phyloP scores from a whole-genome alignment of 30 jellyfish, hydroid and myxozoan species.

The Pseudorhiza aurosa region DNA sequence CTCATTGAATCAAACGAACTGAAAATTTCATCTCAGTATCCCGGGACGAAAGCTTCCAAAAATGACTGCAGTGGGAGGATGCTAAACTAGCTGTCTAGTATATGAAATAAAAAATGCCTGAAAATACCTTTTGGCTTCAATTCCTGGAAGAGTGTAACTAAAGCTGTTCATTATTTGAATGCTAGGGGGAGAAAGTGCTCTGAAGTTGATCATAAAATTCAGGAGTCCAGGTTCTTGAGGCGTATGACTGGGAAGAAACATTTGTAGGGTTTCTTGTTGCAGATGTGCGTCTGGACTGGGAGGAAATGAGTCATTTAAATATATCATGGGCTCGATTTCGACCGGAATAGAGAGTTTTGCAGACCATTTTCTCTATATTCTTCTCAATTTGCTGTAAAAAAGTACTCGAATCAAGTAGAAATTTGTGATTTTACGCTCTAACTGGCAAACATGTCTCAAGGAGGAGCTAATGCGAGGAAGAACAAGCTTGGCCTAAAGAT shows the following conservation, averaged over 20 bases:
- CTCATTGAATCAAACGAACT: too few species aligned
- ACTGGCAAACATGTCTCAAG: slow-evolving; percentile 63
- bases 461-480: slow-evolving; percentile 71
- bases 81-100: too few species aligned
- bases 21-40: too few species aligned
- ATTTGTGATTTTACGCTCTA: slow-evolving; percentile 21
- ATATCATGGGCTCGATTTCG: slow-evolving; percentile 15
- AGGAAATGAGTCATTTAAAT: slow-evolving; percentile 18
- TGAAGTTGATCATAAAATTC: background rate
- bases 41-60: too few species aligned
- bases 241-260: slow-evolving; percentile 7
- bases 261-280: slow-evolving; percentile 41
- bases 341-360: background rate
- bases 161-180: background rate
- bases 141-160: too few species aligned
- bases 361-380: background rate
- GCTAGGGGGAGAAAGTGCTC: background rate
- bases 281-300: slow-evolving; percentile 58
- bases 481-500: slow-evolving; percentile 78
- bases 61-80: too few species aligned
- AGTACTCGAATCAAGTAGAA: background rate
- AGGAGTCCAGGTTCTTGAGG: background rate
- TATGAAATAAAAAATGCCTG: too few species aligned
- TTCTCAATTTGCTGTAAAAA: background rate
- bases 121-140: too few species aligned